Conservation (phyloP, 2,888 invertebrate genomes). For the Drosophila atroscutellata region DNA sequence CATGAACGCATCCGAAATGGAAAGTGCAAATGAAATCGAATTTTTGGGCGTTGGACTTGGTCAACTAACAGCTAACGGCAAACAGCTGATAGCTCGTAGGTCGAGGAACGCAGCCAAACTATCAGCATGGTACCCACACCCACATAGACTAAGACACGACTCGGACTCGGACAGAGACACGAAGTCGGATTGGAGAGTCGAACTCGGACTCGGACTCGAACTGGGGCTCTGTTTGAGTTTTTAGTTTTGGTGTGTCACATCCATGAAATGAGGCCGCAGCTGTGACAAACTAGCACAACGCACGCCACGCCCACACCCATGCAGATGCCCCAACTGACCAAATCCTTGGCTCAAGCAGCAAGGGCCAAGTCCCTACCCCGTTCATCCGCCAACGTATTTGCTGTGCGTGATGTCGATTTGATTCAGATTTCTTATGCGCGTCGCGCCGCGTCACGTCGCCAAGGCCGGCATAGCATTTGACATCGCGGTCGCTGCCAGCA, state of each 20-base stretch:
- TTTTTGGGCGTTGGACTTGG: slow-evolving; percentile 39
- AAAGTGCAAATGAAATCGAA: slow-evolving; percentile 63
- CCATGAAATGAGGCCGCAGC: slow-evolving; percentile 64
- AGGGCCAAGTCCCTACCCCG: slow-evolving; percentile 2
- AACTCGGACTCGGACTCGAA: slow-evolving; percentile 1
- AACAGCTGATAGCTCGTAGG: slow-evolving; percentile 25
- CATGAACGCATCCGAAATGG: slow-evolving; percentile 54
- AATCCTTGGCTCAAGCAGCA: slow-evolving; percentile 10
- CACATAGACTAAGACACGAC: slow-evolving; percentile 3
- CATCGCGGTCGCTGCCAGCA: slow-evolving; percentile 31
- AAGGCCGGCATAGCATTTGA: slow-evolving; percentile 56
- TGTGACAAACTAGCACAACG: slow-evolving; percentile 68
- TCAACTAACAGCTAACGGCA: slow-evolving; percentile 30
- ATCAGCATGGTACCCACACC: slow-evolving; percentile 19
- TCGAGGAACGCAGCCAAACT: slow-evolving; percentile 21
- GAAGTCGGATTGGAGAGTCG: slow-evolving; percentile 13
- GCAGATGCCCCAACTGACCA: slow-evolving; percentile 21
- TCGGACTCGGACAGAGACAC: slow-evolving; percentile 3
- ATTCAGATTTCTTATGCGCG: slow-evolving; percentile 70
- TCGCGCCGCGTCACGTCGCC: slow-evolving; percentile 59
- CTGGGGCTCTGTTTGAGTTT: slow-evolving; percentile 10
- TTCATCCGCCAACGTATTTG: slow-evolving; percentile 49
- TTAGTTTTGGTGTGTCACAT: slow-evolving; percentile 33
- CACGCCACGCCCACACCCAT: slow-evolving; percentile 40
- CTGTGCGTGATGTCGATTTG: slow-evolving; percentile 71